Evolutionary conservation across 2,113 vertebrate genomes (phyloP), one percentile per base, ranked within the genome.

Genomic region (Gulo gulo): DNA sequence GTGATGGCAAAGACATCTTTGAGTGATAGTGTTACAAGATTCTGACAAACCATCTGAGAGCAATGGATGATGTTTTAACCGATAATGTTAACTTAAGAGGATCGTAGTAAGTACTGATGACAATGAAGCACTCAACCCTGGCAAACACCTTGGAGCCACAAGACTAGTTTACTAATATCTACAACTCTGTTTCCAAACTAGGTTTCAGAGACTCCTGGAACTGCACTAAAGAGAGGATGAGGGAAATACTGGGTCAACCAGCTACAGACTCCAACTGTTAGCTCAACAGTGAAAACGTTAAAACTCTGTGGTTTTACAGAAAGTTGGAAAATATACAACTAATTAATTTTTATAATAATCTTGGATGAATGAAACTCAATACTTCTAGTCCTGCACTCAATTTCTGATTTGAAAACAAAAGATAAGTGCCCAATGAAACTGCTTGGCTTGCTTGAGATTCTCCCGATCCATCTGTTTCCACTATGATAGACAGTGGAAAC

Each of bases 361-460:
- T 95, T 74, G 3, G 21, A 31, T 67, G 34, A 90, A 71, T 7
- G 83, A 13, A 59, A 52, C 76, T 29, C 2, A 34, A 24, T 90
- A 90, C 0, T 92, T 31, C 34, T 42, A 63, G 20, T 3, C 21
- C 4, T 29, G 0, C 69, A 55, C 10, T 94, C 23, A 59, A n/a
- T 82, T 63, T 95, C n/a, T 91, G 15, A 12, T 83, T 90, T 97
- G 36, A 36, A 86, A 95, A 87, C 52, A 86, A 74, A 90, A 50
- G 63, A 5, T 79, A 80, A 74, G 23, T 82, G 39, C 45, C 26
- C 26, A 78, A 0, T 69, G 12, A 31, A 61, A 65, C n/a, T 69
- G 8, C n/a, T 80, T 39, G 23, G 15, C 21, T 83, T 91, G 15
- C 50, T 52, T 88, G 6, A 85, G 78, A 20, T 50, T 85, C 11